Evolutionary conservation across 2,113 vertebrate species (phyloP).

Genomic region (Ptilonorhynchus violaceus): DNA sequence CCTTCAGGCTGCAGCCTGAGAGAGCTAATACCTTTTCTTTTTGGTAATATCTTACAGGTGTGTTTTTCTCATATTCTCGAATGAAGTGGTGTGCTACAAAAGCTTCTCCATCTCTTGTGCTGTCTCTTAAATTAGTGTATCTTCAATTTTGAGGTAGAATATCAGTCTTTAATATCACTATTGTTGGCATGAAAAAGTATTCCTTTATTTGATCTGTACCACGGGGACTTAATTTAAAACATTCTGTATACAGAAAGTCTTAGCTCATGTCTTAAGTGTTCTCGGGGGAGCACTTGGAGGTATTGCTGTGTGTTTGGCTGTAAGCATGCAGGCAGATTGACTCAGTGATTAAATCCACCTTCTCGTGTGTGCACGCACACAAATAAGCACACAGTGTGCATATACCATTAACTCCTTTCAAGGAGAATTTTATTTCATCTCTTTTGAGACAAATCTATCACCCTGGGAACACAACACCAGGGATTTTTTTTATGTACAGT

Average conservation of each 20-base stretch:
- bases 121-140: background rate
- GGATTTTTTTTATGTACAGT: background rate
- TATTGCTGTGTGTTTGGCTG: background rate
- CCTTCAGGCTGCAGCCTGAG: background rate
- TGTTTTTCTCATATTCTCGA: background rate
- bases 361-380: background rate
- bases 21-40: background rate
- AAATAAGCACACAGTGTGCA: background rate
- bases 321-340: background rate
- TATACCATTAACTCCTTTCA: background rate
- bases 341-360: slow-evolving; percentile 32
- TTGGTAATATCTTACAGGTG: background rate
- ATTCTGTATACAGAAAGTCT: background rate
- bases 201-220: slow-evolving; percentile 34
- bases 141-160: background rate
- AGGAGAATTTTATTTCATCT: background rate
- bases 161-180: slow-evolving; percentile 7
- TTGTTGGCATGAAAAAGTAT: background rate
- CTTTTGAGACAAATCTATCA: background rate
- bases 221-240: slow-evolving; percentile 26
- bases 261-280: background rate
- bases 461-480: background rate
- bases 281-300: background rate
- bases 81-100: background rate
- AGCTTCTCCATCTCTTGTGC: background rate